These are phyloP conservation scores for Shargacucullia verbasci DNA, from an alignment of 2,888 invertebrate genomes.

Conservation along the genomic window DNA sequence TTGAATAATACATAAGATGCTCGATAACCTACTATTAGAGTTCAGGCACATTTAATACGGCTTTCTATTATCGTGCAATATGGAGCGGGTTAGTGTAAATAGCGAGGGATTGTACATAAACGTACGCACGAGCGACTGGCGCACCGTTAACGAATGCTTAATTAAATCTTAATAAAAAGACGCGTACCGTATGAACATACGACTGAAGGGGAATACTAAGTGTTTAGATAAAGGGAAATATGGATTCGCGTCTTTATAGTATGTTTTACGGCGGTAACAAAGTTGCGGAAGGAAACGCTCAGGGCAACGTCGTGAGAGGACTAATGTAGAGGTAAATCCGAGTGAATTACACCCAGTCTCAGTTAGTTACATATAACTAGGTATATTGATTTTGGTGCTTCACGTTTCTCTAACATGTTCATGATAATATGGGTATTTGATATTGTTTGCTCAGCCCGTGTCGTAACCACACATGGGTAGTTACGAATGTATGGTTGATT, in stretches of 20 bases:
- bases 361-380: slow-evolving; percentile 72
- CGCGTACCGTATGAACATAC: slow-evolving; percentile 46
- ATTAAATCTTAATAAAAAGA: slow-evolving; percentile 85
- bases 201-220: slow-evolving; percentile 66
- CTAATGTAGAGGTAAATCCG: slow-evolving; percentile 66
- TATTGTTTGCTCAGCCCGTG: slow-evolving; percentile 58
- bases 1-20: slow-evolving; percentile 87
- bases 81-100: slow-evolving; percentile 55
- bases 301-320: slow-evolving; percentile 59
- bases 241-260: slow-evolving; percentile 45
- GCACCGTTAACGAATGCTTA: slow-evolving; percentile 71
- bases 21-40: slow-evolving; percentile 85
- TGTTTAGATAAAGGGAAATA: slow-evolving; percentile 57
- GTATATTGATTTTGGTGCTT: slow-evolving; percentile 75
- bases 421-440: slow-evolving; percentile 69
- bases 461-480: slow-evolving; percentile 9
- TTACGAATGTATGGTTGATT: slow-evolving; percentile 20
- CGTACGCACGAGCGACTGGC: slow-evolving; percentile 72
- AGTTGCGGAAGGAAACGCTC: slow-evolving; percentile 58
- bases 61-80: slow-evolving; percentile 80
- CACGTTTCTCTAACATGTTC: slow-evolving; percentile 64
- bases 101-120: slow-evolving; percentile 65
- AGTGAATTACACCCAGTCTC: slow-evolving; percentile 68
- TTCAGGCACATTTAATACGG: slow-evolving; percentile 82
- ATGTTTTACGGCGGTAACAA: slow-evolving; percentile 50